Evolutionary conservation across 2,888 invertebrate species (phyloP).

Genomic region (Tolmerus cingulatus): DNA sequence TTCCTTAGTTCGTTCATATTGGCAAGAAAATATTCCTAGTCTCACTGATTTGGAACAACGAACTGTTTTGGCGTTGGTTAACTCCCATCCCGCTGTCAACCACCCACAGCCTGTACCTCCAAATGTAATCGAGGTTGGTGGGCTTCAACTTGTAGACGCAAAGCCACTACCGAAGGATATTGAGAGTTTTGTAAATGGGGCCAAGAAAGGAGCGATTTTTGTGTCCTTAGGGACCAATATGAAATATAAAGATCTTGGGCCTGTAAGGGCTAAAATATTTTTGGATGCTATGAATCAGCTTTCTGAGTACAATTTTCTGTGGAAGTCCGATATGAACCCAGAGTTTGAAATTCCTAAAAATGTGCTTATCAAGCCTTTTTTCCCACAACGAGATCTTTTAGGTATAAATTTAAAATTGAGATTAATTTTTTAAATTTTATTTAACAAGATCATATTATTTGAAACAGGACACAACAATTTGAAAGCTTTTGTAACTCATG

Average conservation of each 20-base stretch:
- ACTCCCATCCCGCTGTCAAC: slow-evolving; percentile 57
- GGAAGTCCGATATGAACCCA: slow-evolving; percentile 56
- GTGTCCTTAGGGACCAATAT: slow-evolving; percentile 59
- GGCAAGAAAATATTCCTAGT: slow-evolving; percentile 47
- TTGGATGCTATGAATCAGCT: slow-evolving; percentile 54
- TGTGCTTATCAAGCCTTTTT: slow-evolving; percentile 63
- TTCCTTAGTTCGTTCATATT: background rate
- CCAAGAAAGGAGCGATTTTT: slow-evolving; percentile 56
- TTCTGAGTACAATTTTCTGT: slow-evolving; percentile 58
- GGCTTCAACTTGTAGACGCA: slow-evolving; percentile 57
- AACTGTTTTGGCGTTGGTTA: slow-evolving; percentile 55
- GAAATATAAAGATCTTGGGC: slow-evolving; percentile 49
- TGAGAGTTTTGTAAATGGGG: slow-evolving; percentile 54
- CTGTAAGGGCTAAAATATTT: slow-evolving; percentile 51
- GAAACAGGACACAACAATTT: slow-evolving; percentile 53
- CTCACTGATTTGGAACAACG: slow-evolving; percentile 51
- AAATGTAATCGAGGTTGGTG: slow-evolving; percentile 60
- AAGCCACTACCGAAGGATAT: slow-evolving; percentile 53
- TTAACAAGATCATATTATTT: background rate
- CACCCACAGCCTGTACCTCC: slow-evolving; percentile 57
- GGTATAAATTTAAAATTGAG: slow-evolving; percentile 55
- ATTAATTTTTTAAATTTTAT: background rate
- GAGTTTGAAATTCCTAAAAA: slow-evolving; percentile 59
- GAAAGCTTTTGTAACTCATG: slow-evolving; percentile 56
- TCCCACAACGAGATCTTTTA: slow-evolving; percentile 66